These are phyloP conservation scores for Fregata magnificens DNA, from an alignment of 2,113 vertebrate species.

Conservation along the genomic window DNA sequence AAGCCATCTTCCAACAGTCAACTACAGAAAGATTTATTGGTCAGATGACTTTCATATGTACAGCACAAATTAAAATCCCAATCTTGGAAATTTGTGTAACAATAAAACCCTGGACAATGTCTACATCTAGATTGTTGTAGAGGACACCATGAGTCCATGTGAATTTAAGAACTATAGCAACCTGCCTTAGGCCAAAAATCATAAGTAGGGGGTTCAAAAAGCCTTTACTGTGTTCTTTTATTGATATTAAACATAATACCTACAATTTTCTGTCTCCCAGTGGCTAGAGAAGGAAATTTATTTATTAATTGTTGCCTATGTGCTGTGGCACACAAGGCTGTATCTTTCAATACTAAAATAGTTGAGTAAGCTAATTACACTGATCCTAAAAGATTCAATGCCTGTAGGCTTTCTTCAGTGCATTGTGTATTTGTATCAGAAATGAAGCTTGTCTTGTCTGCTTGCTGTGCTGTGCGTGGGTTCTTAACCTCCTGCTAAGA, in stretches of 20 bases:
- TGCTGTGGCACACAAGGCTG: neutral
- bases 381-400: constrained; percentile 18
- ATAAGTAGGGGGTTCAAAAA: neutral
- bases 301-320: neutral
- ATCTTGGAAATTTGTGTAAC: neutral
- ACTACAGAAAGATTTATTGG: neutral
- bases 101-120: neutral
- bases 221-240: neutral
- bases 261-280: neutral
- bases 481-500: constrained; percentile 53
- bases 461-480: constrained; percentile 34
- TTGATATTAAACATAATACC: neutral
- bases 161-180: neutral
- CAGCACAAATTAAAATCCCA: neutral
- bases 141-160: neutral
- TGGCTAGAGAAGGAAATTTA: neutral
- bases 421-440: constrained; percentile 17
- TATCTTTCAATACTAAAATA: constrained; percentile 14
- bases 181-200: neutral
- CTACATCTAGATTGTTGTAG: neutral
- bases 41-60: neutral
- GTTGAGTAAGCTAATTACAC: constrained; percentile 21
- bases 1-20: neutral
- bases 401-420: neutral
- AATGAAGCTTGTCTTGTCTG: constrained; percentile 26